These are phyloP conservation scores for Serripes groenlandicus DNA, from an alignment of 2,888 invertebrate species.

Conservation along the genomic window DNA sequence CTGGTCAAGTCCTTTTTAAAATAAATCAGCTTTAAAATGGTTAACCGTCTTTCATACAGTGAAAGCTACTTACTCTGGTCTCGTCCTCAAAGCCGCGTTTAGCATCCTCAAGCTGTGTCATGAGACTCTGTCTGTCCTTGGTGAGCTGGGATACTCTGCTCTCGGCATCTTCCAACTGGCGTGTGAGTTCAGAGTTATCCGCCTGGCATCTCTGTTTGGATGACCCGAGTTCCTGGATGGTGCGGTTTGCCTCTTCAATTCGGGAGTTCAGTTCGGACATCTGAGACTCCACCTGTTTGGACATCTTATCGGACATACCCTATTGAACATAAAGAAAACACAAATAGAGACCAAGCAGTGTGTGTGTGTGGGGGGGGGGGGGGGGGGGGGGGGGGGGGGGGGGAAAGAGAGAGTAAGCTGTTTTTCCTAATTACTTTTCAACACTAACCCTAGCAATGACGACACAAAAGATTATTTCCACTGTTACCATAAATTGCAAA, in stretches of 20 bases:
- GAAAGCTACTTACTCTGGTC: conserved; percentile 88
- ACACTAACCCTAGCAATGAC: too few relatives aligned
- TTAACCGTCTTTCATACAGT: too few relatives aligned
- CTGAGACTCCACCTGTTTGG: conserved; percentile 98
- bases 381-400: too few relatives aligned
- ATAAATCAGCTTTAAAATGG: not conserved
- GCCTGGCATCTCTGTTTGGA: conserved; percentile 98
- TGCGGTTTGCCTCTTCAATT: conserved; percentile 98
- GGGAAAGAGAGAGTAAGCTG: too few relatives aligned
- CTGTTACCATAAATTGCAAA: too few relatives aligned
- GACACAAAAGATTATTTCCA: too few relatives aligned
- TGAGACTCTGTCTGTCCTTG: conserved; percentile 96
- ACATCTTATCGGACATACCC: conserved; percentile 99
- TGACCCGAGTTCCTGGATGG: conserved; percentile 94
- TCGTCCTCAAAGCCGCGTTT: conserved; percentile 99
- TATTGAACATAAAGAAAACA: conserved; percentile 87
- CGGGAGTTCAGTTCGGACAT: conserved; percentile 97
- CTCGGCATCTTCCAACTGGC: conserved; percentile 99
- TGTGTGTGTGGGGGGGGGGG: too few relatives aligned
- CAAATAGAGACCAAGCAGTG: too few relatives aligned
- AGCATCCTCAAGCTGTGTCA: conserved; percentile 98
- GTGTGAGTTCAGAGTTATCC: conserved; percentile 98
- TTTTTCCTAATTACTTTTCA: too few relatives aligned
- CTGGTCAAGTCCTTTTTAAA: not conserved
- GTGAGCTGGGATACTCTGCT: conserved; percentile 97